Evolutionary conservation across 2,797 vertebrate species (phyloP), one percentile per base, ranked within the genome.

Genomic region (Sebastes trivittatus): DNA sequence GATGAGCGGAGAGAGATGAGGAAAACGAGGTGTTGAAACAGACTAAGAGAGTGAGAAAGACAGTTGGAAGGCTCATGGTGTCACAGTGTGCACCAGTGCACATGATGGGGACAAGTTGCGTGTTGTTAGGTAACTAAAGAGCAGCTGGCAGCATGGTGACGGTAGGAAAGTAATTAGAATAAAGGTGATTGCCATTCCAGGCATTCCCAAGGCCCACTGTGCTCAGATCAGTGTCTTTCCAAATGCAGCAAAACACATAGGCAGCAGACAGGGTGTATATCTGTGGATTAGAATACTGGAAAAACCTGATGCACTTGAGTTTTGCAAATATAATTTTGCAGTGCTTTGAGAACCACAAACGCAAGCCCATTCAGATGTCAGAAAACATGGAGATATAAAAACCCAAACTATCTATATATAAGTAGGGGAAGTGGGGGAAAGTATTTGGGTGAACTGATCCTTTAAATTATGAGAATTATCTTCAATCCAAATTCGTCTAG

Each of bases 81-180:
- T 13, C 32, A 32, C 7, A 0, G 59, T 38, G 74, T 36, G 58
- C 11, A 63, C 18, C 34, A 7, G 55, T 6, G 52, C 23, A 27
- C 22, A 23, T 10, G 10, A 36, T 4, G 8, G 52, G 1, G 30
- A 61, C 11, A 2, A 49, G 56, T 5, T 32, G 54, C 27, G 49
- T 58, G 76, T 34, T 63, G 59, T 55, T 30, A 30, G 25, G 46
- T 7, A 60, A n/a, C 70, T 59, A 29, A 70, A 72, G 65, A 34
- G 81, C 75, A 32, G 59, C 75, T 86, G 76, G 80, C 90, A 89
- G 78, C 62, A 16, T 3, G 36, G 81, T 87, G 91, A 83, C 18
- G 58, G 52, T 0, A 58, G 80, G 4, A 87, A 94, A 83, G 87
- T 73, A 87, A 93, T 93, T 93, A 91, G 91, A 84, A 77, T 81